A percentile compares a stretch with the other conserved stretches of the same genome.
Conservation (phyloP, 2,113 vertebrate species). For the Danionella cerebrum region DNA sequence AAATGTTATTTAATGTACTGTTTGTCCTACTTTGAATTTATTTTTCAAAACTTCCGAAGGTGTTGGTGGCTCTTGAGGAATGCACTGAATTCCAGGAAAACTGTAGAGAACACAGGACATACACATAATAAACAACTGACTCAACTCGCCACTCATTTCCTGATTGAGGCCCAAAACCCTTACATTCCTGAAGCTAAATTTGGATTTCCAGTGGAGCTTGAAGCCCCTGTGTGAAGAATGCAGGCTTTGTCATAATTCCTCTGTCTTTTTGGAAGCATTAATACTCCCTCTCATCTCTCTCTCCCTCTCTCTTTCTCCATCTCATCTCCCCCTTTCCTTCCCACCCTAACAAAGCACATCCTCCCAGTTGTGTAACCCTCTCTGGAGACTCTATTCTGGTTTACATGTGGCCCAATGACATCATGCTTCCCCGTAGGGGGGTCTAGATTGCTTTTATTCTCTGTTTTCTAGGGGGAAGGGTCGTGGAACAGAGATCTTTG, state of each 20-base stretch:
- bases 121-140: constrained; percentile 21
- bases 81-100: constrained; percentile 34
- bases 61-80: constrained; percentile 9
- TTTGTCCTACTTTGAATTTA: not conserved
- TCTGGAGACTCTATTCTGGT: constrained; percentile 28
- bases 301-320: not conserved
- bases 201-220: constrained; percentile 46
- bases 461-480: constrained; percentile 6
- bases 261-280: constrained; percentile 39
- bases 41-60: not conserved
- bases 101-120: constrained; percentile 36
- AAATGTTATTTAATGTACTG: not conserved
- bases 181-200: constrained; percentile 56
- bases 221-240: constrained; percentile 51
- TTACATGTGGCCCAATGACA: constrained; percentile 33
- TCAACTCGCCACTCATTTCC: constrained; percentile 43
- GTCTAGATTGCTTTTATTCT: not conserved
- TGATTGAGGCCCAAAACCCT: constrained; percentile 51
- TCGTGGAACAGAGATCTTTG: not conserved
- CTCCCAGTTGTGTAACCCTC: constrained; percentile 36
- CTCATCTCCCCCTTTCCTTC: constrained; percentile 30
- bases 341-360: constrained; percentile 23
- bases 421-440: constrained; percentile 20
- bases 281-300: constrained; percentile 9
- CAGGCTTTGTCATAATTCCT: constrained; percentile 53